phyloP scores from a whole-genome alignment of 1,140 invertebrate genomes.

The Lineus longissimus region DNA sequence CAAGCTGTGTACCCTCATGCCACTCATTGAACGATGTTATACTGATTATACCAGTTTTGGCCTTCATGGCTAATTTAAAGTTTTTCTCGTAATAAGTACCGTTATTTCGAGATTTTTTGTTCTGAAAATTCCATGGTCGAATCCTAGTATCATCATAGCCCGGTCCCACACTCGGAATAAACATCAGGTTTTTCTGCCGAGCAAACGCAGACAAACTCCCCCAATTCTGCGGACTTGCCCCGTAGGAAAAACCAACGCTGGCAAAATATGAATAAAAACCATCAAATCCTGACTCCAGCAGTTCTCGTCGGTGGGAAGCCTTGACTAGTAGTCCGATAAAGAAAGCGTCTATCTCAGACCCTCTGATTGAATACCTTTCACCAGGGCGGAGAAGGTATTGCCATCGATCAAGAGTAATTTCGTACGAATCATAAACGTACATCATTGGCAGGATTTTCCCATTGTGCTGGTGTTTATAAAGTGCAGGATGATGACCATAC shows the following conservation, averaged over 20 bases:
- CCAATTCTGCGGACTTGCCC: constrained; percentile 55
- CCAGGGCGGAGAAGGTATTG: constrained; percentile 38
- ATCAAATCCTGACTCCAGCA: constrained; percentile 54
- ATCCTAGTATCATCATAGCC: constrained; percentile 57
- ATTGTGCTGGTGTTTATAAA: constrained; percentile 44
- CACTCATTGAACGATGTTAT: constrained; percentile 60
- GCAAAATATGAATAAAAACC: constrained; percentile 60
- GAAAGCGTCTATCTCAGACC: constrained; percentile 53
- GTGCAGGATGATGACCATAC: constrained; percentile 56
- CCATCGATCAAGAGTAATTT: constrained; percentile 42
- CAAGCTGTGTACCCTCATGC: constrained; percentile 60
- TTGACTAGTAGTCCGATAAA: constrained; percentile 56
- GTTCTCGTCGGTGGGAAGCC: constrained; percentile 34
- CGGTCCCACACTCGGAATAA: constrained; percentile 57
- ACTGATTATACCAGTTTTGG: constrained; percentile 45
- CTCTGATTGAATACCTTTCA: constrained; percentile 41
- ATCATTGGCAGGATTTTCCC: constrained; percentile 50
- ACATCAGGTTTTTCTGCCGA: constrained; percentile 44
- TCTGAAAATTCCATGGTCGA: constrained; percentile 56
- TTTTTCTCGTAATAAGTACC: constrained; percentile 53
- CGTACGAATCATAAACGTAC: constrained; percentile 58
- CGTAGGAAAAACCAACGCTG: constrained; percentile 55
- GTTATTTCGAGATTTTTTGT: constrained; percentile 45
- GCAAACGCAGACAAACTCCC: constrained; percentile 43
- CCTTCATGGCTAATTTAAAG: constrained; percentile 47